Percentiles rank a stretch among this genome's conserved stretches.
Conservation (phyloP, 2,888 invertebrate genomes). For the Paralinhomoeus sp. region DNA sequence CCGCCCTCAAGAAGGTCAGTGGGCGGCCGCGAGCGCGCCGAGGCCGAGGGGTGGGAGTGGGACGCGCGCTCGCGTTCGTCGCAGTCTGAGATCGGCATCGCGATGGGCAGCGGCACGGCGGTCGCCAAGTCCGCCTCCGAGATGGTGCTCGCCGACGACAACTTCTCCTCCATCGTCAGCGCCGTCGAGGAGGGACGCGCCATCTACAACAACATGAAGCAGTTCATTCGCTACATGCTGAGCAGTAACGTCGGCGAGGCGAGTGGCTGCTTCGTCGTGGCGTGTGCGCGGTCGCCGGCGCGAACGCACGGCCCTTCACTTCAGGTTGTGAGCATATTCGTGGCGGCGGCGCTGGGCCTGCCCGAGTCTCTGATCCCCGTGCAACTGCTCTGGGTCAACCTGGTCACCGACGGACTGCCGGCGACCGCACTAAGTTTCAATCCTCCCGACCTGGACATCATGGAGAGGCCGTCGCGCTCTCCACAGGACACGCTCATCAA, state of each 20-base stretch:
- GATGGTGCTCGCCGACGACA: conserved; percentile 99
- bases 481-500: conserved; percentile 94
- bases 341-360: conserved; percentile 96
- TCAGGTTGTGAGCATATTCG: conserved; percentile 50
- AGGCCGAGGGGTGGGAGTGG: too few relatives aligned
- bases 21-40: too few relatives aligned
- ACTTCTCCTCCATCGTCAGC: conserved; percentile 97
- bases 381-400: conserved; percentile 96
- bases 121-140: conserved; percentile 98
- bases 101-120: conserved; percentile 99
- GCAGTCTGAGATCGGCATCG: conserved; percentile 40
- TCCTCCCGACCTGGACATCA: conserved; percentile 98
- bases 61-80: conserved; percentile 30
- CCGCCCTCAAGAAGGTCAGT: conserved; percentile 67
- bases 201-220: conserved; percentile 99
- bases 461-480: conserved; percentile 91
- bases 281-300: conserved; percentile 27
- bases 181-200: conserved; percentile 99
- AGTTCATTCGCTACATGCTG: conserved; percentile 98
- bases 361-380: conserved; percentile 99
- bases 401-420: conserved; percentile 82
- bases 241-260: conserved; percentile 99
- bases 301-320: too few relatives aligned
- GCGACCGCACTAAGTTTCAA: conserved; percentile 99
- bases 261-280: too few relatives aligned